phyloP scores from a whole-genome alignment of 2,113 vertebrate species.

The Tichodroma muraria region DNA sequence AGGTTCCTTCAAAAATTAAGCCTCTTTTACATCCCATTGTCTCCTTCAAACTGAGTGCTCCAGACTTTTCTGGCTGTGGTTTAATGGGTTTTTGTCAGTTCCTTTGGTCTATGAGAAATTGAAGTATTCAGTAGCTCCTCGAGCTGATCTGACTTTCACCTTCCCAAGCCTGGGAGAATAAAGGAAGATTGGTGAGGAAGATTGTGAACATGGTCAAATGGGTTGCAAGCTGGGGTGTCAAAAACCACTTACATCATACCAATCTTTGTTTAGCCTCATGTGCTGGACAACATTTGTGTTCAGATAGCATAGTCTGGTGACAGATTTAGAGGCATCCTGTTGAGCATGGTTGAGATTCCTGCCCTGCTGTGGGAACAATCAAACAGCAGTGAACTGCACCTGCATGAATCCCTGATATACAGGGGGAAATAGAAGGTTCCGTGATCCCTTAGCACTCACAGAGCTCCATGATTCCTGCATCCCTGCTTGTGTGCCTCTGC shows the following conservation, averaged over 20 bases:
- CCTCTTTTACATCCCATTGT: neutral
- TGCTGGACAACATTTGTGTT: neutral
- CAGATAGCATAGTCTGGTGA: neutral
- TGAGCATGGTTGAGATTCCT: neutral
- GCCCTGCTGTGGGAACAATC: neutral
- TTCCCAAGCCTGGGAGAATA: neutral
- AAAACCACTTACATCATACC: neutral
- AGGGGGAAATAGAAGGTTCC: neutral
- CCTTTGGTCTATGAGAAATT: neutral
- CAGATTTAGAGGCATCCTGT: neutral
- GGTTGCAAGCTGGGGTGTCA: neutral
- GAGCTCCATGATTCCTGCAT: neutral
- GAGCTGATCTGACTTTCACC: neutral
- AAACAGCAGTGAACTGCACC: rapidly evolving
- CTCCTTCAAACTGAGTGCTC: neutral
- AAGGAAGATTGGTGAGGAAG: neutral
- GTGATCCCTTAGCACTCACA: neutral
- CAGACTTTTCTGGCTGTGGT: neutral
- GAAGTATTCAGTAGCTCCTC: neutral
- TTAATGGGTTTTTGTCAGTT: neutral
- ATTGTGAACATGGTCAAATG: neutral
- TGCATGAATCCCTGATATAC: neutral
- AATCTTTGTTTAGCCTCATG: neutral
- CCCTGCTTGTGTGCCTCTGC: neutral
- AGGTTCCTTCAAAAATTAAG: neutral